phyloP scores from a whole-genome alignment of 2,113 vertebrate genomes.

The Rhodinocichla rosea region DNA sequence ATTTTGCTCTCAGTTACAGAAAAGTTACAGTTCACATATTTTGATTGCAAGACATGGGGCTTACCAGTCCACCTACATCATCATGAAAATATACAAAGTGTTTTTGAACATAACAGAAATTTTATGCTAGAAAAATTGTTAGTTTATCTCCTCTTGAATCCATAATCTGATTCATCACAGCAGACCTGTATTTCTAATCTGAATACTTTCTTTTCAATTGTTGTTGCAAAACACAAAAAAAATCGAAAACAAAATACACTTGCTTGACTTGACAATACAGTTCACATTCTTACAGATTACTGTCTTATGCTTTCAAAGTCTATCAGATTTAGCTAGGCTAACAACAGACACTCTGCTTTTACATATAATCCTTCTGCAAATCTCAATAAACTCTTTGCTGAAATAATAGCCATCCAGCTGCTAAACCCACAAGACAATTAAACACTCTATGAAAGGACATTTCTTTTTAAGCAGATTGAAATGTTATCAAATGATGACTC shows the following conservation, averaged over 20 bases:
- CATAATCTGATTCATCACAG: neutral
- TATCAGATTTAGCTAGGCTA: neutral
- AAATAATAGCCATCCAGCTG: conserved; percentile 19
- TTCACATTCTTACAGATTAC: neutral
- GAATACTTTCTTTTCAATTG: neutral
- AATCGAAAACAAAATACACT: neutral
- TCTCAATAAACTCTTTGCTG: conserved; percentile 7
- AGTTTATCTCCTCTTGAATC: neutral
- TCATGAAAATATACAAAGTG: neutral
- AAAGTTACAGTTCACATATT: neutral
- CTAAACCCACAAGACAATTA: conserved; percentile 41
- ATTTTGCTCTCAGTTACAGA: neutral
- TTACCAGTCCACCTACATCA: neutral
- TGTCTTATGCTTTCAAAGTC: neutral
- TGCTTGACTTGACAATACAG: neutral
- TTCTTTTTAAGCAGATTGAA: conserved; percentile 15
- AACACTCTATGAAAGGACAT: neutral
- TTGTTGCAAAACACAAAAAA: neutral
- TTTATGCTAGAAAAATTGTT: neutral
- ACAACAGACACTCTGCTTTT: neutral
- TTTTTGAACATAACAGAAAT: neutral
- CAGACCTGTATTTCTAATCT: neutral
- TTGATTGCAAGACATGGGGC: neutral
- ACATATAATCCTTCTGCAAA: conserved; percentile 12
- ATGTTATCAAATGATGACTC: conserved; percentile 30